Base-by-base conservation (phyloP, 2,113 vertebrate species). In the Cebidichthys violaceus region DNA sequence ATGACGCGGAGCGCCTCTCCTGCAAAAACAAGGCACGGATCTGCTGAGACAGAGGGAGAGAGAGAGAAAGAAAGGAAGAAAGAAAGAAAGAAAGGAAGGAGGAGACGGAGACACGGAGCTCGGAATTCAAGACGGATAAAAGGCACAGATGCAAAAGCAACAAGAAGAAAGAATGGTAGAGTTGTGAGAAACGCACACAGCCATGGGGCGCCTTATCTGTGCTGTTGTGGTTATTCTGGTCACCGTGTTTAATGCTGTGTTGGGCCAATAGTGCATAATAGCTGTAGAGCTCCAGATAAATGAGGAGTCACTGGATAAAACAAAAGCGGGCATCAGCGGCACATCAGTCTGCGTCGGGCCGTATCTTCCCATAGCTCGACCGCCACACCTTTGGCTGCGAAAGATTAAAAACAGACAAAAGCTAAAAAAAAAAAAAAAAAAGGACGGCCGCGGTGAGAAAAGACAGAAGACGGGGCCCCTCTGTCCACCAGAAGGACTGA, bases 1-100 rank as follows among this genome's bases (percentile, higher is more conserved):
- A 84, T 43, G 93, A 90, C 1, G 92, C 89, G n/a, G 90, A 33
- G 20, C 87, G 82, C 37, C 78, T 85, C 74, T 92, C 92, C 92
- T 95, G 93, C 70, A 93, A 90, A 83, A 92, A 83, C 67, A 94
- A 81, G 43, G 87, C 77, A 67, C 67, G 82, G 15, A 89, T 77
- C 84, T 86, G 69, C 22, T 87, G 54, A 57, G 70, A 45, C 66
- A 39, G 39, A 31, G 0, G 70, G 27, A n/a, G n/a, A 55, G 1
- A 13, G 20, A 81, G 10, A n/a, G n/a, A n/a, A n/a, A n/a, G n/a
- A n/a, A n/a, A n/a, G n/a, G n/a, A n/a, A n/a, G n/a, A n/a, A n/a
- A n/a, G n/a, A n/a, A n/a, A n/a, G n/a, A n/a, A n/a, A n/a, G n/a
- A n/a, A n/a, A n/a, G n/a, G n/a, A 47, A 61, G 54, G 17, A 52